phyloP scores from a whole-genome alignment of 1,140 invertebrate genomes.

The Tetramorium parvispinum region DNA sequence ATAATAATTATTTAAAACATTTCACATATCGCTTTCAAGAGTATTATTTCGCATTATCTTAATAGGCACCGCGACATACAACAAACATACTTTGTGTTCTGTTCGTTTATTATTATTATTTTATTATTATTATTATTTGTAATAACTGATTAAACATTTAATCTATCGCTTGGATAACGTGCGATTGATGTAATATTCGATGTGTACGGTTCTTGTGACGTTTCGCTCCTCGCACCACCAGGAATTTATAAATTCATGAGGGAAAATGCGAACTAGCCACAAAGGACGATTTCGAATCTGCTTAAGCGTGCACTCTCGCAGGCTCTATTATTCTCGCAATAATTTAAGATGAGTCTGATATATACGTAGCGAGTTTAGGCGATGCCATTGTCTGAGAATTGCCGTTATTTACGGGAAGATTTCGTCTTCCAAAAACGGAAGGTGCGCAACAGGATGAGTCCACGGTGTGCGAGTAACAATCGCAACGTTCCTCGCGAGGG shows the following conservation, averaged over 20 bases:
- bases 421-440: conserved; percentile 71
- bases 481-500: conserved; percentile 9
- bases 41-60: not conserved
- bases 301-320: not conserved
- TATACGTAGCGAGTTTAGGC: conserved; percentile 64
- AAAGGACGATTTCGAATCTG: conserved; percentile 63
- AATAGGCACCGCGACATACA: not conserved
- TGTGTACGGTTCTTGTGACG: not conserved
- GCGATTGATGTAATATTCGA: conserved; percentile 1
- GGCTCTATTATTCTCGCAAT: conserved; percentile 68
- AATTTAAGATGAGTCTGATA: conserved; percentile 71
- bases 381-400: conserved; percentile 63
- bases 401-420: conserved; percentile 70
- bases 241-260: conserved; percentile 40
- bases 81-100: not conserved
- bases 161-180: not conserved
- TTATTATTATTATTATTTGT: conserved; percentile 42
- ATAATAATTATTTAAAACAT: not conserved
- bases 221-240: not conserved
- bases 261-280: not conserved
- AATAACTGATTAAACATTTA: conserved; percentile 42
- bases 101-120: not conserved
- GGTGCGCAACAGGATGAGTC: conserved; percentile 46
- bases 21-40: not conserved
- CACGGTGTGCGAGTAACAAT: conserved; percentile 70